phyloP scores from a whole-genome alignment of 2,888 invertebrate genomes.

The Helicoverpa assulta region DNA sequence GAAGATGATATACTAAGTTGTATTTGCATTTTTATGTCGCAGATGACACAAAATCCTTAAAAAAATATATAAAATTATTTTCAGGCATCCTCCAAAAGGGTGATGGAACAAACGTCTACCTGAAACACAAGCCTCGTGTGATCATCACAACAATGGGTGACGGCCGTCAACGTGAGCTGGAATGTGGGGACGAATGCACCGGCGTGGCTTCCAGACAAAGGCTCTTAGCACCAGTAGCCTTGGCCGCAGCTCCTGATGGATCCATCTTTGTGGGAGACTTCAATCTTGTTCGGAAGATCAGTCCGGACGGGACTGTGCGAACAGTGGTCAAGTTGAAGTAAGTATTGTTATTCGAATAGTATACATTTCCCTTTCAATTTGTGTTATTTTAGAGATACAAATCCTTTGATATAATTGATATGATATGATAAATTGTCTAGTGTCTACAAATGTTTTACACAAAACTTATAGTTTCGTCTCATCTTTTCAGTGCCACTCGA shows the following conservation, averaged over 20 bases:
- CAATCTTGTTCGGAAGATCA: slow-evolving; percentile 96
- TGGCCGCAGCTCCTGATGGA: slow-evolving; percentile 97
- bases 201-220: slow-evolving; percentile 95
- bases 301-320: slow-evolving; percentile 95
- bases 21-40: not conserved
- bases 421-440: not conserved
- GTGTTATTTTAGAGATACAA: too few relatives aligned
- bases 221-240: slow-evolving; percentile 97
- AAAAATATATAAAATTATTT: slow-evolving; percentile 42
- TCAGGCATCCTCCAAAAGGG: slow-evolving; percentile 98
- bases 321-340: slow-evolving; percentile 95
- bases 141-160: slow-evolving; percentile 98
- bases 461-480: slow-evolving; percentile 17
- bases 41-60: not conserved
- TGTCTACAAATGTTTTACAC: not conserved
- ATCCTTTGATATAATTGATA: not conserved
- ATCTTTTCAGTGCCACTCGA: slow-evolving; percentile 94
- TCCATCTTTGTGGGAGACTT: slow-evolving; percentile 98
- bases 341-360: slow-evolving; percentile 74
- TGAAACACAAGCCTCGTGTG: slow-evolving; percentile 97
- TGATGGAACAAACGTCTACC: slow-evolving; percentile 98
- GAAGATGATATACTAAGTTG: not conserved
- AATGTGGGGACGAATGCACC: slow-evolving; percentile 92
- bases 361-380: not conserved
- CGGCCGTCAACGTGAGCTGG: slow-evolving; percentile 96